Evolutionary conservation across 2,113 vertebrate species (phyloP).

Genomic region (Heterochromis multidens): DNA sequence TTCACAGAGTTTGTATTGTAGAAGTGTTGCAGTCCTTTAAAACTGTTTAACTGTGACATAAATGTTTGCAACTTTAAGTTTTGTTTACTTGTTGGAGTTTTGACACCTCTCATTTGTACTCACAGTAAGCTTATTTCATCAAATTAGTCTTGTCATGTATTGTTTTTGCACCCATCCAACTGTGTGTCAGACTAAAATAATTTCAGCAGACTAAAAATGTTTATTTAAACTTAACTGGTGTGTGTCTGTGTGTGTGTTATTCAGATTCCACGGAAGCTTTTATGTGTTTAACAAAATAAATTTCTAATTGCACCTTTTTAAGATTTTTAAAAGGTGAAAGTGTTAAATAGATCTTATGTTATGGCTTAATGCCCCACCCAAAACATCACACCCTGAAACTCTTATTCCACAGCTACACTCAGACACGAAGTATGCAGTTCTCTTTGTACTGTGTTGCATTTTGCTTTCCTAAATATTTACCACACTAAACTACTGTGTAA

Average conservation of each 20-base stretch:
- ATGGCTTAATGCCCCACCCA: constrained; percentile 21
- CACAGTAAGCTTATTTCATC: not conserved
- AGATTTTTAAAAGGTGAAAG: not conserved
- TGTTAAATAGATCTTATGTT: not conserved
- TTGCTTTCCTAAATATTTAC: not conserved
- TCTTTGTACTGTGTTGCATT: not conserved
- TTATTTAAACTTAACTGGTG: not conserved
- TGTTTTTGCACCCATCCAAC: constrained; percentile 1
- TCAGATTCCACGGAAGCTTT: not conserved
- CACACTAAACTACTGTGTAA: not conserved
- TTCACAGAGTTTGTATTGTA: not conserved
- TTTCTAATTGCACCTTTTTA: not conserved
- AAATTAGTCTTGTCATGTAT: not conserved
- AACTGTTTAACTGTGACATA: not conserved
- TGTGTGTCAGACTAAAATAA: constrained; percentile 5
- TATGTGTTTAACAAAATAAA: not conserved
- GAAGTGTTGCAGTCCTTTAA: not conserved
- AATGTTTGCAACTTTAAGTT: not conserved
- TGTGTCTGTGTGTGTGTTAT: not conserved
- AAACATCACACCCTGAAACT: constrained; percentile 30
- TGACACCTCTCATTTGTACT: not conserved
- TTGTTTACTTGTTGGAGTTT: not conserved
- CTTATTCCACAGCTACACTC: constrained; percentile 17
- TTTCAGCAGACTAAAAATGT: not conserved
- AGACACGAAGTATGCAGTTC: not conserved